Base-by-base conservation (phyloP, 37 sponge, comb jelly and placozoan genomes). In the Diacarnus erythraeanus region DNA sequence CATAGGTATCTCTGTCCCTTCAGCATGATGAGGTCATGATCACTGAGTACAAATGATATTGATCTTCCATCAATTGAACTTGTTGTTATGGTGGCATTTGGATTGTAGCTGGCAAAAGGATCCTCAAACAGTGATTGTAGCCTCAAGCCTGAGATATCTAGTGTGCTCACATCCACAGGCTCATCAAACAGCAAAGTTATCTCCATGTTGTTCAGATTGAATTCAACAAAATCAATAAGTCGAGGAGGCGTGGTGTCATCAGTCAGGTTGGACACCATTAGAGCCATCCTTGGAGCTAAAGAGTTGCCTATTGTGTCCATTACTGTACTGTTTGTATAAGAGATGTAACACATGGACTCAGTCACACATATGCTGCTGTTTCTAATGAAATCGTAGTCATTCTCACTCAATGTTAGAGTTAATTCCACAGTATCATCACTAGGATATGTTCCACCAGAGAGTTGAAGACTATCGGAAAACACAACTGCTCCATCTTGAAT, bases 71-170 rank as follows among this genome's bases (percentile, higher is more conserved):
- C 37, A 1, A n/a, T 61, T 37, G 82, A 30, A 25, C 15, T 5
- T 0, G 76, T 18, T 43, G 68, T 64, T 40, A 73, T 37, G 25
- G 75, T 74, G 2, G 60, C 80, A 74, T 59, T 65, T 15, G 91
- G 88, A 25, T 80, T 68, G 57, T 78, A 76, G 71, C 71, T 76
- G 22, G 84, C 54, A 18, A 90, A 43, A 33, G 91, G 88, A 47
- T 90, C 72, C 8, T 60, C 83, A 84, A 88, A 94, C 67, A 94
- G 76, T 20, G 91, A 87, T 38, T 86, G 90, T 39, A 96, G 83
- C 26, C 79, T 77, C 57, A 96, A 31, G 1, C 89, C 88, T 70
- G 88, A 69, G 17, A 84, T 51, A 27, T 84, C 74, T 41, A 96
- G 75, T 25, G 63, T 85, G 39, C 83, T 51, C 22, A 58, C 34